These are phyloP conservation scores for Corvus moneduloides DNA, from an alignment of 2,113 vertebrate species.

Conservation along the genomic window DNA sequence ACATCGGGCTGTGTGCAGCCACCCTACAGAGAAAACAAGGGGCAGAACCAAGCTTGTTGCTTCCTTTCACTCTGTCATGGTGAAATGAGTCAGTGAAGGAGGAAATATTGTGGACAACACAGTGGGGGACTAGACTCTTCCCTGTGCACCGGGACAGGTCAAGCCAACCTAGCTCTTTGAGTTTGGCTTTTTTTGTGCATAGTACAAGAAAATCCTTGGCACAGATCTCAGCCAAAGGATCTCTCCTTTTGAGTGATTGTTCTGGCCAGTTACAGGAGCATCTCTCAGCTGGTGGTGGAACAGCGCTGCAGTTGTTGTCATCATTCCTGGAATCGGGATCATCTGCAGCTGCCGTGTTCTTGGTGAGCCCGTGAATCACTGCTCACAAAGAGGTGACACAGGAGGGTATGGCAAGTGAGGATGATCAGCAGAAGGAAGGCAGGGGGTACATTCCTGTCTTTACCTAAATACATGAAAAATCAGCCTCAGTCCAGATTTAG, in stretches of 20 bases:
- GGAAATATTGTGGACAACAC: rapidly evolving
- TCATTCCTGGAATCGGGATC: neutral
- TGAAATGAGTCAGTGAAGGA: neutral
- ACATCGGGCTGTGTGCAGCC: neutral
- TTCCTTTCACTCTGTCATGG: neutral
- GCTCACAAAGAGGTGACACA: neutral
- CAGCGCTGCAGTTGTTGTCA: neutral
- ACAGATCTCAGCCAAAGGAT: neutral
- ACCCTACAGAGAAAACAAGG: neutral
- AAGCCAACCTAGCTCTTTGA: neutral
- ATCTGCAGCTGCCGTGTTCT: neutral
- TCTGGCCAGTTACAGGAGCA: neutral
- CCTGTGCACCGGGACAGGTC: neutral
- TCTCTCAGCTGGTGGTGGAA: conserved; percentile 1
- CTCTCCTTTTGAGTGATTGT: neutral
- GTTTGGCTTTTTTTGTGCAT: neutral
- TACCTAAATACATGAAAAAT: neutral
- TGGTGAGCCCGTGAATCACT: neutral
- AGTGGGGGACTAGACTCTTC: neutral
- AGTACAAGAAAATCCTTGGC: neutral
- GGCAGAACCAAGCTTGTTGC: neutral
- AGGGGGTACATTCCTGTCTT: neutral
- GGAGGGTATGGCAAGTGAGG: neutral
- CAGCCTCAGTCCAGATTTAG: neutral
- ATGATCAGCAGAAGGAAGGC: neutral